Evolutionary conservation across 2,888 invertebrate species (phyloP).

Genomic region (Hylaea fasciaria): DNA sequence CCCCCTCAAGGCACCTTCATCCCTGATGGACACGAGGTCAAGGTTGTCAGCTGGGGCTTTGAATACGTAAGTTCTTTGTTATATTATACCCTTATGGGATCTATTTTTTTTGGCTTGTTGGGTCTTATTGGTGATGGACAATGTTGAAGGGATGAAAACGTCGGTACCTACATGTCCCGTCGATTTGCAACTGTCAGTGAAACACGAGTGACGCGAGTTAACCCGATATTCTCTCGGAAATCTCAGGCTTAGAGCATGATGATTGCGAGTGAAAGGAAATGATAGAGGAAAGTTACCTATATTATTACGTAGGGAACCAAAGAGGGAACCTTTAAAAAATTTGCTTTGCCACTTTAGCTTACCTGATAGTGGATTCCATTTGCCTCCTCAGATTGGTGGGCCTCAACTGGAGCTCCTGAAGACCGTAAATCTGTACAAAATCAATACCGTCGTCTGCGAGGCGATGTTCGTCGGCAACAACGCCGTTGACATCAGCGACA

Average conservation of each 20-base stretch:
- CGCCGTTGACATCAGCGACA: constrained; percentile 49
- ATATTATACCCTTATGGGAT: too few relatives aligned
- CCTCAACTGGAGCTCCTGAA: constrained; percentile 55
- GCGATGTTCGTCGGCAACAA: constrained; percentile 36
- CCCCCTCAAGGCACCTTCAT: constrained; percentile 54
- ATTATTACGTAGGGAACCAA: too few relatives aligned
- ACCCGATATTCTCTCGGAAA: too few relatives aligned
- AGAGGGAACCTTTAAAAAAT: background rate
- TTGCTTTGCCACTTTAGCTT: background rate
- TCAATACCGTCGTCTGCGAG: constrained; percentile 50
- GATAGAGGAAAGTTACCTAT: too few relatives aligned
- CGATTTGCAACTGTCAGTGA: too few relatives aligned
- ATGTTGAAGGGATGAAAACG: too few relatives aligned
- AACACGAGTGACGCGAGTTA: too few relatives aligned
- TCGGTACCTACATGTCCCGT: too few relatives aligned
- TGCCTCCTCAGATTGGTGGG: constrained; percentile 46
- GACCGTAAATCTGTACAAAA: constrained; percentile 53
- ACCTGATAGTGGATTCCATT: background rate
- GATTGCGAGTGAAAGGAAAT: too few relatives aligned
- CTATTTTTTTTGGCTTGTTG: background rate
- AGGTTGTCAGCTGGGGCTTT: constrained; percentile 68
- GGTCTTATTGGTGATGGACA: too few relatives aligned
- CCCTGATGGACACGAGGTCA: constrained; percentile 50
- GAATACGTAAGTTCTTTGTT: constrained; percentile 53
- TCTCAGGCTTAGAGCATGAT: too few relatives aligned